Conservation (phyloP, 2,888 invertebrate species). For the Chironomus riparius region DNA sequence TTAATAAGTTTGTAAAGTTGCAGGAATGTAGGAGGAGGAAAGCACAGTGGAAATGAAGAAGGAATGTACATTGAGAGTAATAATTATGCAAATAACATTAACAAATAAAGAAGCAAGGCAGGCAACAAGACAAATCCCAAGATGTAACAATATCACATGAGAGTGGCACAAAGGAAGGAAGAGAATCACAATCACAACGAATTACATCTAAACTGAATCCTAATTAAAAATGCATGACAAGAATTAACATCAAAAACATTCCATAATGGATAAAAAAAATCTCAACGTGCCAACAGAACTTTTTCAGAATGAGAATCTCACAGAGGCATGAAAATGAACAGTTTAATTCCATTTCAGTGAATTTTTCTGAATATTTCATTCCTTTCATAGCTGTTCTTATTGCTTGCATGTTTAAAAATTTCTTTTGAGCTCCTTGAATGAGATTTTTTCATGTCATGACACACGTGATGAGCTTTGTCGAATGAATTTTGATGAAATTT, state of each 20-base stretch:
- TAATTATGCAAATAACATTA: slow-evolving; percentile 4
- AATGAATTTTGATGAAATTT: too few species aligned
- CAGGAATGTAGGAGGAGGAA: background rate
- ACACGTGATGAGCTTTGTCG: too few species aligned
- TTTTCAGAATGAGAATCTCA: too few species aligned
- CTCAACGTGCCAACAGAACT: background rate
- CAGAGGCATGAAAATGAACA: background rate
- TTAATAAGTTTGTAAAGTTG: background rate
- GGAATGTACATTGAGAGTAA: background rate
- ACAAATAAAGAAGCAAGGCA: background rate
- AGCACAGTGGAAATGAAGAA: background rate
- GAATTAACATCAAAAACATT: slow-evolving; percentile 19
- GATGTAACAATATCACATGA: background rate
- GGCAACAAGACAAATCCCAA: slow-evolving; percentile 7
- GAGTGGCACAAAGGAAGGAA: background rate
- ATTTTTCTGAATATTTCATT: slow-evolving; percentile 15
- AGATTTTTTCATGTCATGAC: too few species aligned
- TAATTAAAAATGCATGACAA: slow-evolving; percentile 26
- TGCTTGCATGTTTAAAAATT: background rate
- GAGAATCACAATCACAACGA: slow-evolving; percentile 2
- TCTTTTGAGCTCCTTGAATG: background rate
- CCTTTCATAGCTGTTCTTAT: background rate
- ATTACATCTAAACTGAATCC: background rate
- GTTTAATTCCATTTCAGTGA: slow-evolving; percentile 9
- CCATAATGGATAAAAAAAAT: background rate